Evolutionary conservation across 2,797 vertebrate genomes (phyloP).

Genomic region (Schizopygopsis malacanthus): DNA sequence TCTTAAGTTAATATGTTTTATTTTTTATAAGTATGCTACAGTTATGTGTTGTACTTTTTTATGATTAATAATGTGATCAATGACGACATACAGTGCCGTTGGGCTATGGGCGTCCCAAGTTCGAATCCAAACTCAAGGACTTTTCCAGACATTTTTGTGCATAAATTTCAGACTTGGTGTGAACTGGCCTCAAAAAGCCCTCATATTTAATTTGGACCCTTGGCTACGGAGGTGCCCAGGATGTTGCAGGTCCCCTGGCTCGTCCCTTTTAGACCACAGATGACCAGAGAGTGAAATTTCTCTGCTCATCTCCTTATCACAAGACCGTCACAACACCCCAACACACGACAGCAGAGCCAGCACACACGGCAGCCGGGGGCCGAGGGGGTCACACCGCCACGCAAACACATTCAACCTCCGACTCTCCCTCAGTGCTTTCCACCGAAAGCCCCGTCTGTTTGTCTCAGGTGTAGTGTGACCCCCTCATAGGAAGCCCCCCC

Average conservation of each 20-base stretch:
- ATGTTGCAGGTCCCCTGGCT: conserved; percentile 69
- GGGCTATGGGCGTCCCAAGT: too few species aligned
- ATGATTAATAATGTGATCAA: neutral
- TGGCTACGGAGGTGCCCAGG: neutral
- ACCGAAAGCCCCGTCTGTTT: neutral
- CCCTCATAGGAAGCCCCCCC: conserved; percentile 61
- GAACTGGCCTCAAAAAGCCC: conserved; percentile 22
- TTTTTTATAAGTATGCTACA: neutral
- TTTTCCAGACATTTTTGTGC: too few species aligned
- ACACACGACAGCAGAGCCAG: conserved; percentile 74
- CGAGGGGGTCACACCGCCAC: conserved; percentile 66
- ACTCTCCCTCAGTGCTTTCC: neutral
- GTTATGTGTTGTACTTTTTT: neutral
- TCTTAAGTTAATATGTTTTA: too few species aligned
- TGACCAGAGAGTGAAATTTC: conserved; percentile 58
- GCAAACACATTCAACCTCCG: neutral
- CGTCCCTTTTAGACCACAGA: conserved; percentile 71
- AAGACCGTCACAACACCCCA: conserved; percentile 79
- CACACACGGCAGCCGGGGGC: conserved; percentile 63
- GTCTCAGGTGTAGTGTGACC: conserved; percentile 58
- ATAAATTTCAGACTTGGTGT: neutral
- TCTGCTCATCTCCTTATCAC: conserved; percentile 69
- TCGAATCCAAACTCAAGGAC: too few species aligned
- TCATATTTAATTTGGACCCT: conserved; percentile 41
- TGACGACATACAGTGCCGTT: too few species aligned